A percentile compares a stretch with the other conserved stretches of the same genome.
Conservation (phyloP, 1,140 invertebrate genomes). For the Helicoverpa zea region DNA sequence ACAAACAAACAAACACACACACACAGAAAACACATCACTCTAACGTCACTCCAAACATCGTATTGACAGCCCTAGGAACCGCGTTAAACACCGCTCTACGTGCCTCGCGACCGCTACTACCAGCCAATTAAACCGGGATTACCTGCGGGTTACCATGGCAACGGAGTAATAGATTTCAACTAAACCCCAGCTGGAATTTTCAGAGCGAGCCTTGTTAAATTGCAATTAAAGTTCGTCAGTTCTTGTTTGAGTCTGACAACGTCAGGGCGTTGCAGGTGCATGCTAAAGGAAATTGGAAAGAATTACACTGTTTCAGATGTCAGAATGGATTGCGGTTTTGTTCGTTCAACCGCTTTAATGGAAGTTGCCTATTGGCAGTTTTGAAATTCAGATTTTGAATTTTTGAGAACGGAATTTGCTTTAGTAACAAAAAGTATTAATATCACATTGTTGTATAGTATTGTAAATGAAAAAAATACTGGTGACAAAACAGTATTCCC, state of each 20-base stretch:
- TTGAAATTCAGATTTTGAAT: too few relatives aligned
- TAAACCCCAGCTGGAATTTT: slow-evolving; percentile 41
- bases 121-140: slow-evolving; percentile 43
- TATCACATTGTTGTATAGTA: too few relatives aligned
- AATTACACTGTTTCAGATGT: neutral
- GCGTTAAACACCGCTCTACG: slow-evolving; percentile 19
- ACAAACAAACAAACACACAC: neutral
- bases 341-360: too few relatives aligned
- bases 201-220: slow-evolving; percentile 17
- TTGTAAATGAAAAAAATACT: too few relatives aligned
- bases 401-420: too few relatives aligned
- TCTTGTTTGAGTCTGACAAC: slow-evolving; percentile 13
- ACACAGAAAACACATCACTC: neutral
- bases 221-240: slow-evolving; percentile 31
- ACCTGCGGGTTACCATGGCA: slow-evolving; percentile 33
- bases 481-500: too few relatives aligned
- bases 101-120: slow-evolving; percentile 18
- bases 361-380: too few relatives aligned
- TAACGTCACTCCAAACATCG: neutral
- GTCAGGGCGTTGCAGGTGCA: neutral
- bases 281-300: neutral
- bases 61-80: neutral
- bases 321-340: too few relatives aligned
- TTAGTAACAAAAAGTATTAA: too few relatives aligned
- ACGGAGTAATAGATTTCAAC: slow-evolving; percentile 37